phyloP scores from a whole-genome alignment of 1,140 invertebrate genomes.

The Drosophila melanica region DNA sequence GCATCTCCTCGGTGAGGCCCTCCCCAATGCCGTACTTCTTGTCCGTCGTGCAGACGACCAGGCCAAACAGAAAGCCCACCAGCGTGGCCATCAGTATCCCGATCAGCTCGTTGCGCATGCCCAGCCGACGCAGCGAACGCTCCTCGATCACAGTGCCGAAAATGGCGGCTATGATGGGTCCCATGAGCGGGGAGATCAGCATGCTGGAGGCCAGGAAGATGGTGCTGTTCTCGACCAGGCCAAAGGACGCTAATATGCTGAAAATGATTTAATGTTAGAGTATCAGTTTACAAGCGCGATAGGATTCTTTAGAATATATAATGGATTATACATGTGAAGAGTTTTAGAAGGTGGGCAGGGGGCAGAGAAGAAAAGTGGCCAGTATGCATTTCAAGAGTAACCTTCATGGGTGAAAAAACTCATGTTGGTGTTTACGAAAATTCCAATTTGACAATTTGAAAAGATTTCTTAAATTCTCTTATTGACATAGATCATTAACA shows the following conservation, averaged over 20 bases:
- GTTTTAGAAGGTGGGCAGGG: no score
- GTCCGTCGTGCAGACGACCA: conserved; percentile 86
- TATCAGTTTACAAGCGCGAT: no score
- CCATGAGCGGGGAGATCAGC: conserved; percentile 92
- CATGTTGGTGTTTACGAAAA: no score
- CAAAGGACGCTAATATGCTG: conserved; percentile 86
- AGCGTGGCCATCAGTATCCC: conserved; percentile 87
- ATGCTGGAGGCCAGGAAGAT: conserved; percentile 90
- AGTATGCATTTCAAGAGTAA: no score
- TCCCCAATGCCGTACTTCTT: conserved; percentile 86
- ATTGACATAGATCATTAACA: no score
- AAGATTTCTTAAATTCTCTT: no score
- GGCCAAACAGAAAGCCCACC: conserved; percentile 89
- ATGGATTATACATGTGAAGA: no score
- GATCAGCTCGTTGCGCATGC: conserved; percentile 87
- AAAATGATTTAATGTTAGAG: conserved; percentile 2
- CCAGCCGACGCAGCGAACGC: conserved; percentile 86
- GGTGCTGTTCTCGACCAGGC: conserved; percentile 91
- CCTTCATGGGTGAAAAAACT: no score
- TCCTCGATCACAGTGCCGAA: conserved; percentile 90
- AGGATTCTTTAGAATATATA: no score
- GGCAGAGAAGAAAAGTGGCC: no score
- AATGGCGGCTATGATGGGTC: conserved; percentile 90
- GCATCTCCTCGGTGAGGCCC: conserved; percentile 90
- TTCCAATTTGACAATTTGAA: no score